Percentiles rank a stretch among this genome's conserved stretches.
Conservation (phyloP, 2,888 invertebrate genomes). For the Atrina japonica region DNA sequence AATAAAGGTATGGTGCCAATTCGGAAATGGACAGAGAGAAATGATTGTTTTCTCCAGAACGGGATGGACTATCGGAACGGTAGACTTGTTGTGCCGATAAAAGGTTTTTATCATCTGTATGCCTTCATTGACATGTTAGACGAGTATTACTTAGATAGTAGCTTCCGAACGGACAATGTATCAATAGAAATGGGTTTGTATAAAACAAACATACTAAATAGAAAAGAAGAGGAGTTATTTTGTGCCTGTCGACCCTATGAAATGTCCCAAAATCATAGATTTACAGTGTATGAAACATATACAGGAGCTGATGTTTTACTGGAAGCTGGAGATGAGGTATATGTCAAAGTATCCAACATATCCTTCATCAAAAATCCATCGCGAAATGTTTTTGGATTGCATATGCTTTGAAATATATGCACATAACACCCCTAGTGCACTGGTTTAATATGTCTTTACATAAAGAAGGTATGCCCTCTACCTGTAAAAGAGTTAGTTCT, state of each 20-base stretch:
- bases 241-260: constrained; percentile 6
- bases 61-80: constrained; percentile 25
- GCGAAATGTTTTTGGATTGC: constrained; percentile 25
- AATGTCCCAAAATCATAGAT: constrained; percentile 9
- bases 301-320: constrained; percentile 15
- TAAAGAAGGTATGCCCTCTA: too few species aligned
- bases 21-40: constrained; percentile 13
- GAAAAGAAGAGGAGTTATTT: constrained; percentile 11
- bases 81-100: constrained; percentile 15
- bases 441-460: too few species aligned
- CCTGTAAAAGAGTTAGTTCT: too few species aligned
- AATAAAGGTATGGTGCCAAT: background rate
- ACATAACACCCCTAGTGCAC: too few species aligned
- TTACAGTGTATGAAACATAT: constrained; percentile 19
- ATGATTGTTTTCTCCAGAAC: constrained; percentile 22
- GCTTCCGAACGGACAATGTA: background rate
- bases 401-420: constrained; percentile 13
- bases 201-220: constrained; percentile 13
- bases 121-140: constrained; percentile 16
- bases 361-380: constrained; percentile 26
- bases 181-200: constrained; percentile 23
- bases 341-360: constrained; percentile 20
- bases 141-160: background rate
- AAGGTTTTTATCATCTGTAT: constrained; percentile 15
- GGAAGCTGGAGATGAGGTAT: constrained; percentile 28